Evolutionary conservation across 1,140 invertebrate species (phyloP).

Genomic region (silkworm (Bombyx mori)): ASM3026992v2 NC_085127.1:10824501-10825000

Average conservation of each 20-base stretch:
- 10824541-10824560: no score
- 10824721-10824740: constrained; percentile 16
- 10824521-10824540: no score
- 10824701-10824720: neutral
- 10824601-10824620: no score
- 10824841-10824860: constrained; percentile 27
- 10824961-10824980: no score
- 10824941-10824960: no score
- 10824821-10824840: constrained; percentile 68
- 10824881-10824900: neutral
- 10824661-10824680: neutral
- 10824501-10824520: no score
- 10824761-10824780: constrained; percentile 56
- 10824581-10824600: no score
- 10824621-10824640: neutral
- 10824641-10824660: no score
- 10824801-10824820: constrained; percentile 71
- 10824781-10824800: constrained; percentile 68
- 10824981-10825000: no score
- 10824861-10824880: constrained; percentile 16
- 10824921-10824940: no score
- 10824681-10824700: neutral
- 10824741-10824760: constrained; percentile 53
- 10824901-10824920: no score
- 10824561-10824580: no score